These are phyloP conservation scores for Hydraecia micacea DNA, from an alignment of 2,888 invertebrate species.

Conservation along the genomic window DNA sequence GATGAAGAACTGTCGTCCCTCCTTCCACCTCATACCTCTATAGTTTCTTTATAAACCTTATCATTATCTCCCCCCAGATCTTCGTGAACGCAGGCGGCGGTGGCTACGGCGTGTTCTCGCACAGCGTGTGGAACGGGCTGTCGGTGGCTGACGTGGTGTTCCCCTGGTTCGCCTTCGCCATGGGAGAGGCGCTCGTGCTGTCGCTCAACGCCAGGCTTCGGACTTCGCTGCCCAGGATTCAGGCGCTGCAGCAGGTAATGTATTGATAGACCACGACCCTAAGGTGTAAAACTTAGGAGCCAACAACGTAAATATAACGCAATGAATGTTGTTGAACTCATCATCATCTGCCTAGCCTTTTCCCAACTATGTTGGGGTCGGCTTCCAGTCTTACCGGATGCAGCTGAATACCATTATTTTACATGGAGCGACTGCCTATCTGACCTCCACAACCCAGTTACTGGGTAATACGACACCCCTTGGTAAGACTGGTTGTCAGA, in stretches of 20 bases:
- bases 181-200: conserved; percentile 94
- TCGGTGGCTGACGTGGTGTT: conserved; percentile 96
- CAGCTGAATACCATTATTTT: too few species aligned
- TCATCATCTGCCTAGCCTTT: too few species aligned
- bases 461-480: too few species aligned
- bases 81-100: conserved; percentile 97
- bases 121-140: conserved; percentile 96
- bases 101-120: conserved; percentile 94
- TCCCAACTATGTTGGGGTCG: too few species aligned
- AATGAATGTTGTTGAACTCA: too few species aligned
- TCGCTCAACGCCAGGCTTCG: conserved; percentile 93
- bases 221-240: conserved; percentile 90
- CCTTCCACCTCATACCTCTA: not conserved
- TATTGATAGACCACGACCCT: too few species aligned
- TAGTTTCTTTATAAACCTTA: not conserved
- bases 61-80: conserved; percentile 82
- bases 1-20: not conserved
- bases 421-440: too few species aligned
- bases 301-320: too few species aligned
- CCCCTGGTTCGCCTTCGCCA: conserved; percentile 97
- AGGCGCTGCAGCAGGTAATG: conserved; percentile 84
- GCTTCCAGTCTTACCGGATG: too few species aligned
- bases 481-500: too few species aligned
- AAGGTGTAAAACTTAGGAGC: too few species aligned
- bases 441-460: too few species aligned